Conservation (phyloP, 35 echinoderm and acorn worm genomes). For the Anneissia japonica region DNA sequence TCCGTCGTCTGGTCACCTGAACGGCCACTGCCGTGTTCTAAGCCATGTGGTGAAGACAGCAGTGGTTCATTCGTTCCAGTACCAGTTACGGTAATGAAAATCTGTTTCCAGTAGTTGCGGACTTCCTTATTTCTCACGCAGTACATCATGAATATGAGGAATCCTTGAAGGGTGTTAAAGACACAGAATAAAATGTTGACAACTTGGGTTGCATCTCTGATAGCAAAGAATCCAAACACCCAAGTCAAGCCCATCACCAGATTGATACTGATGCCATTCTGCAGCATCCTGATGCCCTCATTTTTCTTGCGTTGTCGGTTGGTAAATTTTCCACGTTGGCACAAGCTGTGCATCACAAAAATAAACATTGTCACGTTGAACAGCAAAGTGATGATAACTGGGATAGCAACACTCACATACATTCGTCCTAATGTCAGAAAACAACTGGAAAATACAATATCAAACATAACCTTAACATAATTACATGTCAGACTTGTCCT, state of each 20-base stretch:
- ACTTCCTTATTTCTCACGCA: background rate
- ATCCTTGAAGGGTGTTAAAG: constrained; percentile 18
- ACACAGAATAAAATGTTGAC: constrained; percentile 29
- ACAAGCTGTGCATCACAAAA: too few species aligned
- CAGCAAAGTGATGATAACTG: too few species aligned
- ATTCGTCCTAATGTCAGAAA: too few species aligned
- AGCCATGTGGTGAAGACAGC: too few species aligned
- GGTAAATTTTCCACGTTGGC: too few species aligned
- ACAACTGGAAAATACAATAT: too few species aligned
- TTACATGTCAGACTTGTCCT: too few species aligned
- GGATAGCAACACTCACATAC: too few species aligned
- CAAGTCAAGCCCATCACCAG: constrained; percentile 23
- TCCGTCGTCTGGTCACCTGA: too few species aligned
- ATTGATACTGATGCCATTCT: constrained; percentile 25
- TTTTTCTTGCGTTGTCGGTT: background rate
- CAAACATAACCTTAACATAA: too few species aligned
- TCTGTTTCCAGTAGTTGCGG: background rate
- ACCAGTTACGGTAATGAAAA: background rate
- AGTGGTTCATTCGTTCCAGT: background rate
- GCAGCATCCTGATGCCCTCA: background rate
- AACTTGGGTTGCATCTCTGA: background rate
- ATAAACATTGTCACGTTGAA: too few species aligned
- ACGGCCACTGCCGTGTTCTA: too few species aligned
- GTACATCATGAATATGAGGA: background rate
- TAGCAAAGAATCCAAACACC: constrained; percentile 36